phyloP scores from a whole-genome alignment of 2,797 vertebrate species.

The Bovichtus diacanthus region DNA sequence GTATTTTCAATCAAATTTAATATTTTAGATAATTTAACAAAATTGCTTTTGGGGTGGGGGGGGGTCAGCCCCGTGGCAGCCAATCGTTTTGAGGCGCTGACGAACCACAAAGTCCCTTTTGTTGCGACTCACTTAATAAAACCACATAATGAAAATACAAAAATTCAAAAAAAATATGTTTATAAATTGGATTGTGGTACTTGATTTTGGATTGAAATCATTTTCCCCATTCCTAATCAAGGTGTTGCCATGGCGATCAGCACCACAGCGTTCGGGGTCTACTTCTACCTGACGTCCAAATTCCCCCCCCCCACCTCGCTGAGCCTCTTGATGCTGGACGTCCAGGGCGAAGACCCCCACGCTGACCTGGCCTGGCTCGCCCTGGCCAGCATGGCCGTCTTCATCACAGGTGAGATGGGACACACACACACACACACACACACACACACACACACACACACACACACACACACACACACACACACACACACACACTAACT shows the following conservation, averaged over 20 bases:
- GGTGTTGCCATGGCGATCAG: conserved; percentile 91
- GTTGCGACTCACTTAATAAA: background rate
- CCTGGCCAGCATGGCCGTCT: conserved; percentile 90
- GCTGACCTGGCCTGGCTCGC: conserved; percentile 89
- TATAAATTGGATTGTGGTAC: background rate
- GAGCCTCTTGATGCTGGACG: conserved; percentile 3
- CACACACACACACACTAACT: too few relatives aligned
- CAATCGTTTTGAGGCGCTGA: too few relatives aligned
- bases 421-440: too few relatives aligned
- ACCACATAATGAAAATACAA: background rate
- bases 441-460: too few relatives aligned
- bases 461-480: too few relatives aligned
- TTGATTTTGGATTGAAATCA: background rate
- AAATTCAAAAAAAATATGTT: too few relatives aligned
- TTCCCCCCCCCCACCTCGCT: conserved; percentile 60
- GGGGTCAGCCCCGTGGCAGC: too few relatives aligned
- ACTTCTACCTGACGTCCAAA: conserved; percentile 87
- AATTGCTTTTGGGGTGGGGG: too few relatives aligned
- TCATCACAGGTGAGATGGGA: conserved; percentile 90
- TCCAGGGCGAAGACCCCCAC: conserved; percentile 44
- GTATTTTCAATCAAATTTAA: conserved; percentile 68
- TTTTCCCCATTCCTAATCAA: conserved; percentile 48
- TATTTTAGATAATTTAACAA: background rate
- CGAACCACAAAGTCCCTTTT: background rate
- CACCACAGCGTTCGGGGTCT: conserved; percentile 88